Evolutionary conservation across 2,888 invertebrate species (phyloP).

Genomic region (Baronia brevicornis): DNA sequence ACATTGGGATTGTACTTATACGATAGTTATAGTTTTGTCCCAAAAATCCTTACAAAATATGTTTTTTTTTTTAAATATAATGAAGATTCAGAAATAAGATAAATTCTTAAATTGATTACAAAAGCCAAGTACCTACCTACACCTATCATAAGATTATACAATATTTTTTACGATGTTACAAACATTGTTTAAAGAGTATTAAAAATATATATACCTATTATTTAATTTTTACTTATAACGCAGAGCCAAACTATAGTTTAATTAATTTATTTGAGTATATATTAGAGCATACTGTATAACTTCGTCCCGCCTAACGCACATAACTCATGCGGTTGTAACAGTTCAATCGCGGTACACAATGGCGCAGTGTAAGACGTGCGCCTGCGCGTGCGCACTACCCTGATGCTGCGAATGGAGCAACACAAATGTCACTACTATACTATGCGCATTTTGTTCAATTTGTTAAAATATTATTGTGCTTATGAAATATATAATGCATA

Average conservation of each 20-base stretch:
- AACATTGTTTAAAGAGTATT: neutral
- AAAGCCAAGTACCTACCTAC: too few species aligned
- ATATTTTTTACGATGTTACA: slow-evolving; percentile 1
- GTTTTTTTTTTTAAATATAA: too few species aligned
- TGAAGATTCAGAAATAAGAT: too few species aligned
- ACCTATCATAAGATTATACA: slow-evolving; percentile 5
- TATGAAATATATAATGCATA: slow-evolving; percentile 13
- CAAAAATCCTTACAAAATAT: too few species aligned
- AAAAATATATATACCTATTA: too few species aligned
- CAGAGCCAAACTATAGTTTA: too few species aligned
- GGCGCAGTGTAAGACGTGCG: slow-evolving; percentile 57
- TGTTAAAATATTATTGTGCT: too few species aligned
- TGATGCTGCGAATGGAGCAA: slow-evolving; percentile 27
- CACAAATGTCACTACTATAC: slow-evolving; percentile 27
- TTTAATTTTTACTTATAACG: too few species aligned
- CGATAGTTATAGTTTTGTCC: too few species aligned
- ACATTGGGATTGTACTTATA: too few species aligned
- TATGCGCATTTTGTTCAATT: too few species aligned
- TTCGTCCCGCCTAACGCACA: slow-evolving; percentile 37
- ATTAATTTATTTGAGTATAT: neutral
- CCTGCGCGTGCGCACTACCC: slow-evolving; percentile 47
- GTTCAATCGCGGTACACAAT: slow-evolving; percentile 71
- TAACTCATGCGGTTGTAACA: slow-evolving; percentile 66
- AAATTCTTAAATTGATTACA: too few species aligned
- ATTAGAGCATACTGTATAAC: slow-evolving; percentile 33